Base-by-base conservation (phyloP, 2,113 vertebrate species). In the Sylvietta virens region DNA sequence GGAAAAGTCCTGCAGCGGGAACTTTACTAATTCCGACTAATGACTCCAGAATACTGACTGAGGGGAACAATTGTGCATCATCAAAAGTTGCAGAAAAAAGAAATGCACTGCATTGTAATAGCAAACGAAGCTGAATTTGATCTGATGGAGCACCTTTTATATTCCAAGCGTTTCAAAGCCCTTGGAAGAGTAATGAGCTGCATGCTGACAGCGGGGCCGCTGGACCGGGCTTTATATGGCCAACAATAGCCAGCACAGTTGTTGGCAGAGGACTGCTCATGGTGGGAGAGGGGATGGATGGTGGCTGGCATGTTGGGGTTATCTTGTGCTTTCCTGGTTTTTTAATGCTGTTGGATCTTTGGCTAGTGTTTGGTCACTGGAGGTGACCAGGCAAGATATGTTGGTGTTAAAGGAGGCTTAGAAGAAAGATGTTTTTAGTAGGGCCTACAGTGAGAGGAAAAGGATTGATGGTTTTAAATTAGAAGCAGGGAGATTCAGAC, bases 131-230 rank as follows among this genome's bases (percentile, higher is more conserved):
- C 76, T 53, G 83, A 62, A 81, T 83, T 94, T 93, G 92, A 67
- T 70, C 94, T 94, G 74, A 70, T 84, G 76, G 78, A 76, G 92
- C 78, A 90, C 64, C 94, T 96, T 88, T 86, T 86, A 16, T 92
- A 88, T 93, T 71, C 88, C 70, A 73, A 80, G 88, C 73, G 4
- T 92, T 96, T 96, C 94, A 96, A 96, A 97, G 93, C 19, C 8
- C 77, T 96, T 88, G 62, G 76, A 84, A 66, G 92, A 91, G 95
- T 97, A 97, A 97, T 88, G 94, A 97, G 96, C 94, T 85, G 72
- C 70, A 2, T 76, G 91, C 90, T 79, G 87, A 37, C 10, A 30
- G 82, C 28, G 2, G 81, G 65, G 89, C 67, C 8, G 16, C 51
- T 74, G 91, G 79, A 82, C 77, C 0, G 2, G 89, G 84, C 82